phyloP scores from a whole-genome alignment of 92 coral and sea anemone genomes.

The Porites evermanni region DNA sequence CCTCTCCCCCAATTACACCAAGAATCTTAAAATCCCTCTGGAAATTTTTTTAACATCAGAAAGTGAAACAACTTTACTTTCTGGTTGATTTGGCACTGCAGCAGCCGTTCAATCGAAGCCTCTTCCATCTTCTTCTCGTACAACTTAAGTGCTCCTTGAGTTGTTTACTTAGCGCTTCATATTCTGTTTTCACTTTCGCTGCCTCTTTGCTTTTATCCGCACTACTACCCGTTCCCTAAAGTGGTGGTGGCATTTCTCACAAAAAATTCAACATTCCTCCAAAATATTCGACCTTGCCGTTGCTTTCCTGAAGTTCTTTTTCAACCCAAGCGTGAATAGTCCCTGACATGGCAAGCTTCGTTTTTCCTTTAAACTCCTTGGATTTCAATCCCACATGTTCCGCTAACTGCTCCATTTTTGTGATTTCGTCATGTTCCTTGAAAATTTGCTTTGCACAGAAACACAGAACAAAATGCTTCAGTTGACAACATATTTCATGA shows the following conservation, averaged over 20 bases:
- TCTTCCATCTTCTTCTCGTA: constrained; percentile 16
- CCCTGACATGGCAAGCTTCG: constrained; percentile 19
- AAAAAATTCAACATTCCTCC: constrained; percentile 10
- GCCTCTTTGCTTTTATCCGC: neutral
- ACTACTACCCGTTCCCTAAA: neutral
- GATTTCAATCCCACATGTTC: constrained; percentile 24
- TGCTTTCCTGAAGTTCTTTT: constrained; percentile 6
- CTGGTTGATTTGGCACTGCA: too few relatives aligned
- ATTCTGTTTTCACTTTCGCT: constrained; percentile 17
- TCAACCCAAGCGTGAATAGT: constrained; percentile 1
- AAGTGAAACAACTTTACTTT: too few relatives aligned
- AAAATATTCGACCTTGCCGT: constrained; percentile 7
- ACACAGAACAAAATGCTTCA: too few relatives aligned
- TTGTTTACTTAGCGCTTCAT: constrained; percentile 28
- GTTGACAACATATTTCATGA: too few relatives aligned
- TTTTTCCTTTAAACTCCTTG: constrained; percentile 29
- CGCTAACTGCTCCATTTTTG: constrained; percentile 31
- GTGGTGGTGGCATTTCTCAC: constrained; percentile 25
- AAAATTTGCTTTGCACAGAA: too few relatives aligned
- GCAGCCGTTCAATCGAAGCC: neutral
- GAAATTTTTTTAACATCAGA: neutral
- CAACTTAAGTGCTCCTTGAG: neutral
- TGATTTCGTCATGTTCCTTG: neutral
- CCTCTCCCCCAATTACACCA: constrained; percentile 50
- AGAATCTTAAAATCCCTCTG: constrained; percentile 48